These are phyloP conservation scores for Natrix natrix DNA, from an alignment of 2,797 vertebrate genomes.

Conservation along the genomic window DNA sequence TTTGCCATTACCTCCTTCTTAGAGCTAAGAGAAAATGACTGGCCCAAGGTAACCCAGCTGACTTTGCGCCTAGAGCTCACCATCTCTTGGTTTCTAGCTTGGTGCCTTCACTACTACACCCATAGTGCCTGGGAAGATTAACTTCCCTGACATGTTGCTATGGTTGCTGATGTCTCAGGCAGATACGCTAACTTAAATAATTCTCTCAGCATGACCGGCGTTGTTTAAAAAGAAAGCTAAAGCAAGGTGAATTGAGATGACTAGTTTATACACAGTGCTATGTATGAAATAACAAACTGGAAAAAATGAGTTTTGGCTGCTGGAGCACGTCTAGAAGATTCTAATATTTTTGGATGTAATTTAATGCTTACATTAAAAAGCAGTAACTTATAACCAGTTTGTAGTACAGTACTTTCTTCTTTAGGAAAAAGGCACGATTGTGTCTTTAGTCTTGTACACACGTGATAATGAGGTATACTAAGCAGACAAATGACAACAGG, in stretches of 20 bases:
- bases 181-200: conserved; percentile 6
- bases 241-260: not conserved
- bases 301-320: not conserved
- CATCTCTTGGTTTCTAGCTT: not conserved
- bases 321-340: not conserved
- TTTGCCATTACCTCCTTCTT: not conserved
- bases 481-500: not conserved
- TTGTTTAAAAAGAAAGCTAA: conserved; percentile 2
- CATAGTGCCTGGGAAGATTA: not conserved
- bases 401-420: not conserved
- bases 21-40: not conserved
- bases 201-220: conserved; percentile 1
- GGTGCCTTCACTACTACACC: not conserved
- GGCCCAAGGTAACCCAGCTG: not conserved
- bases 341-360: not conserved
- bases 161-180: conserved; percentile 6
- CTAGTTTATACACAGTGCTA: not conserved
- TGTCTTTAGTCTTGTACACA: not conserved
- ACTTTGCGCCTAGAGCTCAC: not conserved
- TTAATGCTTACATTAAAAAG: not conserved
- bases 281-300: not conserved
- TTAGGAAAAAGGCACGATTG: not conserved
- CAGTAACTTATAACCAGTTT: not conserved
- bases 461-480: not conserved
- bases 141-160: conserved; percentile 10